A percentile compares a stretch with the other conserved stretches of the same genome.
These are phyloP conservation scores for Lysandra bellargus DNA, from an alignment of 2,888 invertebrate species.

Conservation along the genomic window DNA sequence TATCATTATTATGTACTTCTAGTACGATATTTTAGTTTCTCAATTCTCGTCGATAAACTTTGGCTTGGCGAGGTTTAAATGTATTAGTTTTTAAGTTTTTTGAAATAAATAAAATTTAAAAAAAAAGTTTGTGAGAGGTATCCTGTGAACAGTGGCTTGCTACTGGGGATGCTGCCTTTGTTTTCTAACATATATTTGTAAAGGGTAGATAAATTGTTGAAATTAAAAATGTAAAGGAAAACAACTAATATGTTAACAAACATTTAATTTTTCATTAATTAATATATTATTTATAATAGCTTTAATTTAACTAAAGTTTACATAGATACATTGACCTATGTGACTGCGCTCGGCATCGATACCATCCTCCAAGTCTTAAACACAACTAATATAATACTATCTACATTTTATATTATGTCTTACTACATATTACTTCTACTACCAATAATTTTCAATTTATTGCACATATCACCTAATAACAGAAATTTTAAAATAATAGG, in stretches of 20 bases:
- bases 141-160: too few relatives aligned
- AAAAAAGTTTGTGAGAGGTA: too few relatives aligned
- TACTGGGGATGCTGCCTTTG: neutral
- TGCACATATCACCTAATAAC: conserved; percentile 64
- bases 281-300: conserved; percentile 79
- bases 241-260: conserved; percentile 69
- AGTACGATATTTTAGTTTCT: too few relatives aligned
- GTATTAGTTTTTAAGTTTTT: too few relatives aligned
- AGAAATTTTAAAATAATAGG: conserved; percentile 38
- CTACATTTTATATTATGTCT: conserved; percentile 55
- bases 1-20: too few relatives aligned
- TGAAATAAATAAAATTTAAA: too few relatives aligned
- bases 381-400: conserved; percentile 58
- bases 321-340: conserved; percentile 59
- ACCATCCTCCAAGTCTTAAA: conserved; percentile 51
- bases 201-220: neutral
- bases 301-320: conserved; percentile 72
- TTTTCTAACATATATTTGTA: neutral
- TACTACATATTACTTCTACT: conserved; percentile 58
- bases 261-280: conserved; percentile 78
- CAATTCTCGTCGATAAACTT: too few relatives aligned
- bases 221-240: conserved; percentile 43
- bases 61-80: too few relatives aligned
- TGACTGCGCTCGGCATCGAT: conserved; percentile 46
- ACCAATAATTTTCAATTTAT: conserved; percentile 62